Percentiles rank a stretch among this genome's conserved stretches.
phyloP scores from a whole-genome alignment of 2,797 vertebrate species.

The Fistularia tabacaria region DNA sequence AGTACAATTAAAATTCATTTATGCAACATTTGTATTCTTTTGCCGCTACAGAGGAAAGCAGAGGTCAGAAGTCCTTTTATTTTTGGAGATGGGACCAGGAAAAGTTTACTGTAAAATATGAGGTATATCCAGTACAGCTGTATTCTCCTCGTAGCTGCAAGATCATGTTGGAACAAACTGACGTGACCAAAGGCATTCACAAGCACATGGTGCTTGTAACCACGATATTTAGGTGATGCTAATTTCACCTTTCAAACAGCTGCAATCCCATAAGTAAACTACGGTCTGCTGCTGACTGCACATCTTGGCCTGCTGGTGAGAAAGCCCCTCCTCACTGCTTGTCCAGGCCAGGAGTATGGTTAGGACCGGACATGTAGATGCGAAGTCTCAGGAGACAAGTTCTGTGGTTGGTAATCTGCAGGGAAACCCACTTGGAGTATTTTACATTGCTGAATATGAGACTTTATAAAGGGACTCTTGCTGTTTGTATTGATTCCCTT shows the following conservation, averaged over 20 bases:
- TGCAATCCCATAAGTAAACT: slow-evolving; percentile 21
- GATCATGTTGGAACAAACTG: no score
- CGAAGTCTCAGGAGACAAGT: slow-evolving; percentile 46
- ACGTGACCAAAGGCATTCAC: neutral
- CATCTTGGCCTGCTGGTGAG: slow-evolving; percentile 46
- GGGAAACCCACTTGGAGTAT: slow-evolving; percentile 33
- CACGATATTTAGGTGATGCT: slow-evolving; percentile 8
- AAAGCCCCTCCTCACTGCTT: slow-evolving; percentile 41
- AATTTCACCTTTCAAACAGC: slow-evolving; percentile 12
- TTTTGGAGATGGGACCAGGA: no score
- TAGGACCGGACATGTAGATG: slow-evolving; percentile 36
- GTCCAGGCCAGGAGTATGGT: slow-evolving; percentile 36
- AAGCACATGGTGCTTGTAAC: neutral
- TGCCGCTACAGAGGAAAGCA: no score
- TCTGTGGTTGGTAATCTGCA: slow-evolving; percentile 42
- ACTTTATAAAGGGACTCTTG: neutral
- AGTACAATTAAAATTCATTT: no score
- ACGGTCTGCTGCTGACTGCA: slow-evolving; percentile 31
- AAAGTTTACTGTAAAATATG: no score
- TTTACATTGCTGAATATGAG: slow-evolving; percentile 1
- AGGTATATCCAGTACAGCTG: no score
- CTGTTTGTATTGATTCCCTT: no score
- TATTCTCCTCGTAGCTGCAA: no score
- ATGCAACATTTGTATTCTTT: no score
- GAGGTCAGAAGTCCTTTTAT: no score